Percentiles rank a stretch among this genome's conserved stretches.
Evolutionary conservation across 1,140 invertebrate species (phyloP).

Genomic region (Caenorhabditis inopinata): DNA sequence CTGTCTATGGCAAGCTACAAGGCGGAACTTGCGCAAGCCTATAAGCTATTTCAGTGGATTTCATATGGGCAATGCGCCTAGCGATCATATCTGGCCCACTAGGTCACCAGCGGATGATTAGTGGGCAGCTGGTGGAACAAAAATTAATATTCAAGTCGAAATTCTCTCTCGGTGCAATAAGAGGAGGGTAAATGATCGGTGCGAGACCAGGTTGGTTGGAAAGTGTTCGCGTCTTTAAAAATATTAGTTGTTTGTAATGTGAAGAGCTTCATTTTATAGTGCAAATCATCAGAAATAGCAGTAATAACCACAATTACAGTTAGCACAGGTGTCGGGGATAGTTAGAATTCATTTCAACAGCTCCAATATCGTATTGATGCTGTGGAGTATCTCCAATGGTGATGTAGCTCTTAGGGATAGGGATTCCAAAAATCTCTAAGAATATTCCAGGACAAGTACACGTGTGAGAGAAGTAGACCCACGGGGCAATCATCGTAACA

Average conservation of each 20-base stretch:
- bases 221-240: not conserved
- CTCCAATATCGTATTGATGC: conserved; percentile 59
- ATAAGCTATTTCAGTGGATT: too few relatives aligned
- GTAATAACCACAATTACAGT: conserved; percentile 63
- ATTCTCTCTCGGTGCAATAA: not conserved
- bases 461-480: conserved; percentile 57
- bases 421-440: conserved; percentile 56
- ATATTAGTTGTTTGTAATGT: not conserved
- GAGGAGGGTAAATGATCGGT: not conserved
- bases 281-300: too few relatives aligned
- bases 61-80: too few relatives aligned
- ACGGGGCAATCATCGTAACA: conserved; percentile 57
- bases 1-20: too few relatives aligned
- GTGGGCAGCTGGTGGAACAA: too few relatives aligned
- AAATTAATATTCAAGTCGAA: too few relatives aligned
- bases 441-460: conserved; percentile 39
- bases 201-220: not conserved
- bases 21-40: too few relatives aligned
- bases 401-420: conserved; percentile 58
- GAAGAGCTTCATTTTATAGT: not conserved
- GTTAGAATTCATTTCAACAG: conserved; percentile 53
- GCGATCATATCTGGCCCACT: too few relatives aligned
- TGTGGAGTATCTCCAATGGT: conserved; percentile 48
- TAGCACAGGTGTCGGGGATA: conserved; percentile 58
- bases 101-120: too few relatives aligned